phyloP scores from a whole-genome alignment of 2,888 invertebrate genomes.

The Epirrhoe tristata region DNA sequence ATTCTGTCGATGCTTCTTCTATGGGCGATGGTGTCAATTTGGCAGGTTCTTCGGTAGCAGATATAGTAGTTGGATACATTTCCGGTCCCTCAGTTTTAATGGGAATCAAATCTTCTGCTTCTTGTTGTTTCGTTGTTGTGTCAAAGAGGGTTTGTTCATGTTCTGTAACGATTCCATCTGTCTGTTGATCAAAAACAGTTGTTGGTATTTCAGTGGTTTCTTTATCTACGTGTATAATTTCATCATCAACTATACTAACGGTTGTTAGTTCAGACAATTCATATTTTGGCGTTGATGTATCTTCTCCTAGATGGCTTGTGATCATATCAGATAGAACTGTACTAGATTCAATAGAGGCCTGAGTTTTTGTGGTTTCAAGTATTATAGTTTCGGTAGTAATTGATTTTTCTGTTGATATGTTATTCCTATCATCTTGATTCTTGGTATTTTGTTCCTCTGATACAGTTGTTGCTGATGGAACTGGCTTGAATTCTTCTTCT shows the following conservation, averaged over 20 bases:
- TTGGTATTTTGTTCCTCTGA: conserved; percentile 17
- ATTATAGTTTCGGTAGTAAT: conserved; percentile 6
- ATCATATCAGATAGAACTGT: conserved; percentile 17
- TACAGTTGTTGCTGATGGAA: conserved; percentile 15
- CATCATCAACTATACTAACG: conserved; percentile 14
- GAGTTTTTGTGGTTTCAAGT: conserved; percentile 19
- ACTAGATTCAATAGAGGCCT: conserved; percentile 19
- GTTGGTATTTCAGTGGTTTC: conserved; percentile 19
- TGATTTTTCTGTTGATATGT: conserved; percentile 11
- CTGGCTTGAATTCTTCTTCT: conserved; percentile 15
- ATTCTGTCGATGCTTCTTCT: conserved; percentile 22
- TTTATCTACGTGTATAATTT: conserved; percentile 14
- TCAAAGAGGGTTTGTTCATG: conserved; percentile 21
- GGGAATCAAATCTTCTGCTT: conserved; percentile 25
- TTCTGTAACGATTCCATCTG: conserved; percentile 23
- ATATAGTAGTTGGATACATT: conserved; percentile 24
- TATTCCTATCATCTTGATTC: conserved; percentile 11
- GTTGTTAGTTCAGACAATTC: conserved; percentile 33
- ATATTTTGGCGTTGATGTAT: conserved; percentile 24
- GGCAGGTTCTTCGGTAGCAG: conserved; percentile 16
- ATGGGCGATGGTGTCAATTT: conserved; percentile 23
- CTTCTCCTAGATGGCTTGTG: conserved; percentile 18
- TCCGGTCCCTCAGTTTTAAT: conserved; percentile 27
- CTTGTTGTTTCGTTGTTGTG: conserved; percentile 23
- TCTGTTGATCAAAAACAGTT: conserved; percentile 15